Evolutionary conservation across 2,888 invertebrate genomes (phyloP), one percentile per base, ranked within the genome.

Genomic region (Tetramorium bicarinatum): DNA sequence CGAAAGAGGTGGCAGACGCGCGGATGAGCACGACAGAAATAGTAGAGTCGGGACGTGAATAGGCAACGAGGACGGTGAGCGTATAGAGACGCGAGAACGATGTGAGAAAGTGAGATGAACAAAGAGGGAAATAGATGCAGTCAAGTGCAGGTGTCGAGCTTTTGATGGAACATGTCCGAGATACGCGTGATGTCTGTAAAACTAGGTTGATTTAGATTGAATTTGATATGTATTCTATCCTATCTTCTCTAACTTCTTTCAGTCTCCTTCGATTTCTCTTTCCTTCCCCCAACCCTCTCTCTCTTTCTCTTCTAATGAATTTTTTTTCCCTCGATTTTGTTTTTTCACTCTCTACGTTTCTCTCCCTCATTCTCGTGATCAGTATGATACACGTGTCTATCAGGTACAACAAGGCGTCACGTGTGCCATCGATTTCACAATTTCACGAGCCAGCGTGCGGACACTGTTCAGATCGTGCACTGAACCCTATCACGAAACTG

Each of bases 161-260:
- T 89, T 85, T 86, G 85, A 88, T 85, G 67, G 76, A 69, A 56
- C 75, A 49, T 77, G 82, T 47, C 69, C 67, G 69, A 84, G 79
- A 83, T 85, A 81, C 79, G 15, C 64, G 71, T 64, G 80, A 61
- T 69, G 82, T 83, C 62, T 83, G 74, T 79, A 82, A 87, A 91
- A 91, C 87, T 90, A 52, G 87, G 86, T 88, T 91, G 88, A 91
- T 91, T 91, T 88, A 88, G 85, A 91, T 91, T 88, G 89, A 86
- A 89, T 89, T 90, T 86, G 85, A 86, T 80, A 71, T 67, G 21
- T 76, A 74, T 71, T 61, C 9, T 8, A 41, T n/a, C n/a, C n/a
- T n/a, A 44, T n/a, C 9, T 80, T n/a, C 18, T 15, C 13, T 25
- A 34, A 44, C 3, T 47, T 18, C 47, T 61, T 47, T 21, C 25